A percentile compares a stretch with the other conserved stretches of the same genome.
Conservation (phyloP, 2,888 invertebrate genomes). For the Cacoxenus indagator region DNA sequence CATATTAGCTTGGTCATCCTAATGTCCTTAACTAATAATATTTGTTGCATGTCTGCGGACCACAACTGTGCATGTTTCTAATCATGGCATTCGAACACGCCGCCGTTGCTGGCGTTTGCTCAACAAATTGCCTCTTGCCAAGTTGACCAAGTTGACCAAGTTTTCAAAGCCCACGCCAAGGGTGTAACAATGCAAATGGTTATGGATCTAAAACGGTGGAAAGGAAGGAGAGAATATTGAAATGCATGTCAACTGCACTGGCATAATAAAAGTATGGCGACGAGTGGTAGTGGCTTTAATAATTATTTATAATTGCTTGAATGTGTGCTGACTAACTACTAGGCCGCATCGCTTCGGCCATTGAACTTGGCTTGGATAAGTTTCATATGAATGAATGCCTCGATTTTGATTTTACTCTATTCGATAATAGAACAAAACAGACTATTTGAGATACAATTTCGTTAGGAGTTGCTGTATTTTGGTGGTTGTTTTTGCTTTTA, state of each 20-base stretch:
- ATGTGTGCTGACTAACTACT: neutral
- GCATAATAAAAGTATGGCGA: neutral
- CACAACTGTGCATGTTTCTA: neutral
- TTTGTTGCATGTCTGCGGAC: constrained; percentile 11
- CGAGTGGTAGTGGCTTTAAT: neutral
- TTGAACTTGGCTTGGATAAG: too few relatives aligned
- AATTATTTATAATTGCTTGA: constrained; percentile 6
- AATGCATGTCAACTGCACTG: constrained; percentile 6
- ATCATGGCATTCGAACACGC: neutral
- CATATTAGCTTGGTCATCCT: too few relatives aligned
- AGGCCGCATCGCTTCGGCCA: neutral
- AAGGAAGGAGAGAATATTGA: neutral
- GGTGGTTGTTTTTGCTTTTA: too few relatives aligned
- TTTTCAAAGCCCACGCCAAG: neutral
- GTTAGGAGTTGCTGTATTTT: too few relatives aligned
- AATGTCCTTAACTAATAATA: neutral
- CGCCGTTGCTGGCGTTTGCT: too few relatives aligned
- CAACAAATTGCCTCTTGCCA: constrained; percentile 7
- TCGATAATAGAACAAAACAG: too few relatives aligned
- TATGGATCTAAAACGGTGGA: neutral
- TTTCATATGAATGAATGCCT: too few relatives aligned
- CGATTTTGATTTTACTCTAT: too few relatives aligned
- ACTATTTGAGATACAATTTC: too few relatives aligned
- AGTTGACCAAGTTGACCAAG: neutral
- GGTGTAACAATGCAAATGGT: too few relatives aligned